Evolutionary conservation across 2,888 invertebrate species (phyloP), one percentile per base, ranked within the genome.

Genomic region (Leucophenga maculata): DNA sequence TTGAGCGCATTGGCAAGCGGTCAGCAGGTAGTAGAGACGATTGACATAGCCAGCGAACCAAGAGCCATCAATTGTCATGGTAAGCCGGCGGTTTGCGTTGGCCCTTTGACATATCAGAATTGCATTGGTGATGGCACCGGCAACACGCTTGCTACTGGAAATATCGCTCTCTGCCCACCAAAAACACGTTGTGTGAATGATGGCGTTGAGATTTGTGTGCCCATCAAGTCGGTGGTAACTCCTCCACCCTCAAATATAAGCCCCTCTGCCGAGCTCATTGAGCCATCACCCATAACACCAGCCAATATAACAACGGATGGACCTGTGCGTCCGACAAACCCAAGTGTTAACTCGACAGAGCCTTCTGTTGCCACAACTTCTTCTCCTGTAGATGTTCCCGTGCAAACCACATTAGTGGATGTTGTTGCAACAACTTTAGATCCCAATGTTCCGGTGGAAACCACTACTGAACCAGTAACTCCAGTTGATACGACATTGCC

Each of bases 101-200:
- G 86, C n/a, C 84, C 85, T 0, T 71, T 83, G 0, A 82, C 77
- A 68, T 87, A 84, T 66, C 82, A 85, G 64, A 26, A 60, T 1
- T 88, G 88, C 67, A 44, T 69, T 1, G 64, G 71, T 0, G 78
- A 80, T 72, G 70, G 54, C 16, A 70, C 68, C 18, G 83, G 83
- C 6, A 68, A 64, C 8, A 78, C 72, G 68, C 70, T 78, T 39
- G 80, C 86, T 0, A 52, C 66, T 2, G 85, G 83, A 8, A 55
- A 39, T 1, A 74, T 82, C 6, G 72, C 76, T 18, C 31, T 67
- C 0, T 88, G 88, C 69, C 78, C 80, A 0, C 11, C 59, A 0
- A 79, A 79, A 13, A 83, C 83, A 0, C 84, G 86, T 14, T 88
- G 88, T 70, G 78, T 86, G 0, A 86, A 85, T 71, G 82, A 84